These are phyloP conservation scores for Nannoperca australis DNA, from an alignment of 2,797 vertebrate species.

Conservation along the genomic window DNA sequence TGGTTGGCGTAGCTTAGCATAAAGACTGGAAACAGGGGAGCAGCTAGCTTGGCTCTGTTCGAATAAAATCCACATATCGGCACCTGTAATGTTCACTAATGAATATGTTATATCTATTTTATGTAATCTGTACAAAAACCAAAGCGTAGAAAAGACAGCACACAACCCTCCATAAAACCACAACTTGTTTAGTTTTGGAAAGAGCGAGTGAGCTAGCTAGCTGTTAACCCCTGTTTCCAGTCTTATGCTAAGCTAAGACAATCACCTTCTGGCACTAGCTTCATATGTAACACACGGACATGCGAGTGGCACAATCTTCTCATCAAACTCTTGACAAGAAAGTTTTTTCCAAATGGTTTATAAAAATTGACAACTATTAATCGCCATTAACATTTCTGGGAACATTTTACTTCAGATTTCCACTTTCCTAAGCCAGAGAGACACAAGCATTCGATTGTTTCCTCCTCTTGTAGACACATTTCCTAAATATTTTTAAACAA, in stretches of 20 bases:
- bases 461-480: not conserved
- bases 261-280: no score
- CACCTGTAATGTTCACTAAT: no score
- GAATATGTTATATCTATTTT: no score
- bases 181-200: not conserved
- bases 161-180: not conserved
- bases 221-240: not conserved
- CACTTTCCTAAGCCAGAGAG: not conserved
- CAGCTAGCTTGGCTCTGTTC: no score
- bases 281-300: not conserved
- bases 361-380: not conserved
- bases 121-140: no score
- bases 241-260: not conserved
- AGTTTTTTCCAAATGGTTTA: not conserved
- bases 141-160: no score
- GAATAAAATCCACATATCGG: no score
- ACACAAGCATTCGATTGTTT: not conserved
- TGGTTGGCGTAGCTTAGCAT: not conserved
- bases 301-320: no score
- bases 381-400: not conserved
- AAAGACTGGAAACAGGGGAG: not conserved
- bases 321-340: not conserved
- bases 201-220: no score
- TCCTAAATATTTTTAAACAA: not conserved
- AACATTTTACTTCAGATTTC: not conserved